Evolutionary conservation across 2,888 invertebrate genomes (phyloP).

Genomic region (Agriopis marginaria): DNA sequence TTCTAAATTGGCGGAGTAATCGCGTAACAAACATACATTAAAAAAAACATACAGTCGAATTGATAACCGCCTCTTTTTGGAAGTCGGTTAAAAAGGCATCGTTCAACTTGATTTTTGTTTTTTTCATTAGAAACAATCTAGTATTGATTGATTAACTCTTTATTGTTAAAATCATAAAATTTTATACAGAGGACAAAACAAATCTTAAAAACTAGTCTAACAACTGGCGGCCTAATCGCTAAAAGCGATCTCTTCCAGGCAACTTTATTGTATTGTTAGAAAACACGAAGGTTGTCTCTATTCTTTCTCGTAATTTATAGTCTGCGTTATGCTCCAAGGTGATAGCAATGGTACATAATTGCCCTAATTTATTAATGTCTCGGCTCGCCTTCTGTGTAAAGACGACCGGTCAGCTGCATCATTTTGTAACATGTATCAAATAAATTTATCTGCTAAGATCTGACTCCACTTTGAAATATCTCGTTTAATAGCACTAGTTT

Average conservation of each 20-base stretch:
- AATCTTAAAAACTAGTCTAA: too few relatives aligned
- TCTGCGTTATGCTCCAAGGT: slow-evolving; percentile 60
- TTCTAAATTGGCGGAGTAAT: too few relatives aligned
- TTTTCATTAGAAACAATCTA: background rate
- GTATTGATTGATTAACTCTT: too few relatives aligned
- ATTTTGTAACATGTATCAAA: slow-evolving; percentile 46
- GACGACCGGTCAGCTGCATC: slow-evolving; percentile 58
- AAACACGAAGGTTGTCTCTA: slow-evolving; percentile 6
- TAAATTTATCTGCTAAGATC: slow-evolving; percentile 36
- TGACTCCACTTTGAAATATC: slow-evolving; percentile 17
- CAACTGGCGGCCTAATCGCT: too few relatives aligned
- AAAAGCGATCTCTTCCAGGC: too few relatives aligned
- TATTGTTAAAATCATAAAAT: too few relatives aligned
- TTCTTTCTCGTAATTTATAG: slow-evolving; percentile 41
- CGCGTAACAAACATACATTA: too few relatives aligned
- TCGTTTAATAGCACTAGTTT: slow-evolving; percentile 22
- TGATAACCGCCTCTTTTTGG: too few relatives aligned
- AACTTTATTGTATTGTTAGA: too few relatives aligned
- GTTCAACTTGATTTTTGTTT: background rate
- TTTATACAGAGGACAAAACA: too few relatives aligned
- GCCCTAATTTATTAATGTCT: slow-evolving; percentile 69
- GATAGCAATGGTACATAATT: slow-evolving; percentile 66
- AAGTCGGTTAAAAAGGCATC: too few relatives aligned
- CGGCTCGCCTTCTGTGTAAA: slow-evolving; percentile 58
- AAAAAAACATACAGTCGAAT: too few relatives aligned